A percentile compares a stretch with the other conserved stretches of the same genome.
These are phyloP conservation scores for Cyclophora punctaria DNA, from an alignment of 2,888 invertebrate genomes.

Conservation along the genomic window DNA sequence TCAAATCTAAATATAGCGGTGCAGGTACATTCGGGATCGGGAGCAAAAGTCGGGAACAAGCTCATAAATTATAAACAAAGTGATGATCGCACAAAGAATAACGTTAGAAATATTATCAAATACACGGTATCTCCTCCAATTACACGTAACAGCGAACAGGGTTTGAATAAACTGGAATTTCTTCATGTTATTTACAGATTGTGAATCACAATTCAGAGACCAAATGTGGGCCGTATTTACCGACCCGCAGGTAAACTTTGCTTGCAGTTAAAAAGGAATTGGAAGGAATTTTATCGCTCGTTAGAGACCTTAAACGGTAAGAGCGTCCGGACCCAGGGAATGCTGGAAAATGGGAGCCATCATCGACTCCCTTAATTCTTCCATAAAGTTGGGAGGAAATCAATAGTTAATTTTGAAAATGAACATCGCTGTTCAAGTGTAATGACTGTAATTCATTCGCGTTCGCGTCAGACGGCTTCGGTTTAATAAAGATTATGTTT, in stretches of 20 bases:
- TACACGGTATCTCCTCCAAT: constrained; percentile 15
- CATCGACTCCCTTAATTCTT: constrained; percentile 21
- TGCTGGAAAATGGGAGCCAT: constrained; percentile 19
- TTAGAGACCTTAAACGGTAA: constrained; percentile 60
- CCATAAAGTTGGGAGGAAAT: constrained; percentile 33
- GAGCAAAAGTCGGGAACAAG: too few relatives aligned
- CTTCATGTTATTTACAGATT: constrained; percentile 52
- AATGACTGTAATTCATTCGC: too few relatives aligned
- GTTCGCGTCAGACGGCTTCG: too few relatives aligned
- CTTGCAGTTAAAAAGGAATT: constrained; percentile 66
- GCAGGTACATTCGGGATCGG: too few relatives aligned
- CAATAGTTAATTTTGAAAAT: constrained; percentile 27
- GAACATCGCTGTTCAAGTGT: background rate
- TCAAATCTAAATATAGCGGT: too few relatives aligned
- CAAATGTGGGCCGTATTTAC: constrained; percentile 68
- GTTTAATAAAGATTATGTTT: too few relatives aligned
- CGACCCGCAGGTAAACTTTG: constrained; percentile 67
- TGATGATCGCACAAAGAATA: background rate
- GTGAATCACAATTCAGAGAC: constrained; percentile 57
- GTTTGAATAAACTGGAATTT: constrained; percentile 36
- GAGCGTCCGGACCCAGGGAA: constrained; percentile 27
- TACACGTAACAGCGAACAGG: constrained; percentile 26
- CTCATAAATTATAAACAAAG: too few relatives aligned
- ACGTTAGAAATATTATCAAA: background rate
- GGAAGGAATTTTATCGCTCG: constrained; percentile 64